Evolutionary conservation across 2,888 invertebrate species (phyloP).

Genomic region (Gymnosoma rotundatum): DNA sequence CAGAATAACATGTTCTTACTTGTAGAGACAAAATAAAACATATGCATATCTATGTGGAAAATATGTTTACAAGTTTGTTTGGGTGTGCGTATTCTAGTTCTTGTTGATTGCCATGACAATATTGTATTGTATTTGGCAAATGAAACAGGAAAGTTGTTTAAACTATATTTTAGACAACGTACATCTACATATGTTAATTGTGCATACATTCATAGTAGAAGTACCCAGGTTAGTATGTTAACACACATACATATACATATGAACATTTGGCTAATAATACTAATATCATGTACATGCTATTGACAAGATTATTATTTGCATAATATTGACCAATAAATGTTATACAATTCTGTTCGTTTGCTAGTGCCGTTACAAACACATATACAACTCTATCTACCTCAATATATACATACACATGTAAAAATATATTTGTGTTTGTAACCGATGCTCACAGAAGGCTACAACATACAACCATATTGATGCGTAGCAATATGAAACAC

Average conservation of each 20-base stretch:
- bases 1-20: not conserved
- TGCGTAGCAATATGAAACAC: no score
- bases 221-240: not conserved
- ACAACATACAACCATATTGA: slow-evolving; percentile 15
- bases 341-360: slow-evolving; percentile 39
- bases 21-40: not conserved
- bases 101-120: slow-evolving; percentile 62
- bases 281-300: slow-evolving; percentile 64
- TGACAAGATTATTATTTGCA: slow-evolving; percentile 68
- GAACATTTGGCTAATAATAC: slow-evolving; percentile 41
- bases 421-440: not conserved
- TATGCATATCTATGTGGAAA: not conserved
- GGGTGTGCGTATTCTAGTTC: slow-evolving; percentile 3
- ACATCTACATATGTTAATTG: not conserved
- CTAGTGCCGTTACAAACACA: not conserved
- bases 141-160: slow-evolving; percentile 46
- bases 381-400: not conserved
- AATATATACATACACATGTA: not conserved
- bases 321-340: slow-evolving; percentile 67
- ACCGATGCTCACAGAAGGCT: slow-evolving; percentile 13
- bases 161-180: slow-evolving; percentile 23
- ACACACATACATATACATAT: not conserved
- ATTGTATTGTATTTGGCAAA: slow-evolving; percentile 43
- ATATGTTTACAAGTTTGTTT: slow-evolving; percentile 3
- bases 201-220: slow-evolving; percentile 11